Base-by-base conservation (phyloP, 1,140 invertebrate species). In the Metopolophium dirhodum region DNA sequence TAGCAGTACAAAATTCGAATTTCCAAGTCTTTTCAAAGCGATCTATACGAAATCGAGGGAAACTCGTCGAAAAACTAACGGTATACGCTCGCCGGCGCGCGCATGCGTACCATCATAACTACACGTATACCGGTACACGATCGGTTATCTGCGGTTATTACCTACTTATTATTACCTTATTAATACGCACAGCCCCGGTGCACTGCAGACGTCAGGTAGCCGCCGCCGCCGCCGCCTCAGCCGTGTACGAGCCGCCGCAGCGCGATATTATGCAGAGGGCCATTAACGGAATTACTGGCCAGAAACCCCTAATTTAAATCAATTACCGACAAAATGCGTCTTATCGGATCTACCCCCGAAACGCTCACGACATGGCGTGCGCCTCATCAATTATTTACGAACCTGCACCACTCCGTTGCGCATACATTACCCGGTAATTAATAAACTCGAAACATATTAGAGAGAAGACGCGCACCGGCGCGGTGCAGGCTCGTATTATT, bases 281-380 rank as follows among this genome's bases (percentile, higher is more conserved):
- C 91, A 93, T 93, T 93, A 93, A 93, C 91, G 77, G 91, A 93
- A 93, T 93, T 93, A 93, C 91, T 22, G 91, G 82, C 35, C 82
- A 86, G 91, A 86, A 93, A 93, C 91, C 91, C 91, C 82, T 93
- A 93, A 93, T 93, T 93, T 93, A 93, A 93, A 93, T 93, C 91
- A 93, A 93, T 93, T 93, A 93, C 91, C 91, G 91, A 93, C 91
- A 93, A 93, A 93, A 93, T 51, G 91, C 91, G 91, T 93, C 91
- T 93, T 93, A 93, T 93, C 91, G 91, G 91, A 93, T 93, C 91
- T 85, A 61, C 47, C 77, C 91, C 82, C 82, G 91, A 86, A 93
- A 83, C 91, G 77, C 91, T 93, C 91, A 45, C 82, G 91, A 83
- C 91, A 93, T 93, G 91, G 91, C 91, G 91, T 93, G 91, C 35